Evolutionary conservation across 2,888 invertebrate genomes (phyloP).

Genomic region (Phyto melanocephala): DNA sequence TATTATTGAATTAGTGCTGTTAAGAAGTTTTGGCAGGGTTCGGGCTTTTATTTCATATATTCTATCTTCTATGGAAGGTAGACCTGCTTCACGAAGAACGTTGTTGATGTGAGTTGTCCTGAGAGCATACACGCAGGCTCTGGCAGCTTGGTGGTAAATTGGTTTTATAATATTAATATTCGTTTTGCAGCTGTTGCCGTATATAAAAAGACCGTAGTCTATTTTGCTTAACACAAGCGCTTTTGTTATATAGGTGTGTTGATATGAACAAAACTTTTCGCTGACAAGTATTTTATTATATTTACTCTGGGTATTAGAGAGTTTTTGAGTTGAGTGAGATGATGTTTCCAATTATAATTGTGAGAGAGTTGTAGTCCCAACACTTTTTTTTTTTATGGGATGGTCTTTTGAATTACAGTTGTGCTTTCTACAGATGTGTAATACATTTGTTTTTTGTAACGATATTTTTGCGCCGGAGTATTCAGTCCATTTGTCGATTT

Average conservation of each 20-base stretch:
- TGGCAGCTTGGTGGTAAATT: not conserved
- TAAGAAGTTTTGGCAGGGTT: not conserved
- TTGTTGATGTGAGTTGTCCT: not conserved
- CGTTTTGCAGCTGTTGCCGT: not conserved
- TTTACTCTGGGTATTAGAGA: not conserved
- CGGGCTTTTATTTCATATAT: not conserved
- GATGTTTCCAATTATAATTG: constrained; percentile 7
- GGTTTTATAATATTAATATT: constrained; percentile 4
- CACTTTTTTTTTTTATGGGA: not conserved
- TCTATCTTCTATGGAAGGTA: not conserved
- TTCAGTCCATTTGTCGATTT: too few species aligned
- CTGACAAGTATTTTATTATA: not conserved
- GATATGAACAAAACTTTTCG: not conserved
- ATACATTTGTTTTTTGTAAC: too few species aligned
- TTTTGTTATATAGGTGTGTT: not conserved
- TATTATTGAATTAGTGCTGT: not conserved
- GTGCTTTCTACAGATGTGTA: too few species aligned
- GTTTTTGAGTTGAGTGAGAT: not conserved
- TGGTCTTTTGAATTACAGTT: not conserved
- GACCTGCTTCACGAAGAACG: not conserved
- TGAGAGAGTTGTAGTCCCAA: not conserved
- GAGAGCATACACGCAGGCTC: too few species aligned
- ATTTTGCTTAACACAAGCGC: not conserved
- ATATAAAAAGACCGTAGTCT: not conserved
- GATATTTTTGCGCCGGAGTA: too few species aligned